Base-by-base conservation (phyloP, 2,797 vertebrate genomes). In the Rhabdophis nuchalis region DNA sequence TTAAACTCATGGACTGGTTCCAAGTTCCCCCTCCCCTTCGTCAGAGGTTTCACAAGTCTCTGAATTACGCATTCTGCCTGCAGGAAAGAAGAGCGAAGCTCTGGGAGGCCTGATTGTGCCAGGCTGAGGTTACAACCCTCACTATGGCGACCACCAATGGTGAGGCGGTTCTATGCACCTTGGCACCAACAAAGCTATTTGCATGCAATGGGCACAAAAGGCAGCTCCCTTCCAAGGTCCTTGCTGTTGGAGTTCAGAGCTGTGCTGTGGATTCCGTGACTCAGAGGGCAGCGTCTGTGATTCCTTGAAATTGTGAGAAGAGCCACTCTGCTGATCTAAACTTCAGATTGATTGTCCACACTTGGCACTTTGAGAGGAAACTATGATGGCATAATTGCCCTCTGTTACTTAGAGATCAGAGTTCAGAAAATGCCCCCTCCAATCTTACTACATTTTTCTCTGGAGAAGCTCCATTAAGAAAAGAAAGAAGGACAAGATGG, bases 1-100 rank as follows among this genome's bases (percentile, higher is more conserved):
- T 93, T 23, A 85, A 20, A 52, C 77, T 68, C 77, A 89, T 36
- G 87, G 86, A 87, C 92, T 20, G 36, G 25, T 86, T 92, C 92
- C 92, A 86, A 89, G 32, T 57, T 61, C 20, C 85, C 53, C 85
- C 52, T 68, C 72, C 86, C 53, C 68, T 61, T 57, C 58, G 9
- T 53, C 86, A 88, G 61, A 86, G 52, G 87, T 90, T 91, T 68
- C 13, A 50, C 87, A 0, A 53, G 54, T 54, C 89, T 85, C 86
- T 85, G 72, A 64, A 54, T 90, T 57, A 50, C 86, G 58, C 58
- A 90, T 50, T 87, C 86, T 61, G 72, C 41, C 29, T 16, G 52
- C 52, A 68, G 85, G 13, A 36, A 85, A 46, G 82, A 90, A 61
- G 53, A 68, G 87, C n/a, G 12, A n/a, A n/a, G 87, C 87, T 92